Base-by-base conservation (phyloP, 2,113 vertebrate genomes). In the Jacana jacana region DNA sequence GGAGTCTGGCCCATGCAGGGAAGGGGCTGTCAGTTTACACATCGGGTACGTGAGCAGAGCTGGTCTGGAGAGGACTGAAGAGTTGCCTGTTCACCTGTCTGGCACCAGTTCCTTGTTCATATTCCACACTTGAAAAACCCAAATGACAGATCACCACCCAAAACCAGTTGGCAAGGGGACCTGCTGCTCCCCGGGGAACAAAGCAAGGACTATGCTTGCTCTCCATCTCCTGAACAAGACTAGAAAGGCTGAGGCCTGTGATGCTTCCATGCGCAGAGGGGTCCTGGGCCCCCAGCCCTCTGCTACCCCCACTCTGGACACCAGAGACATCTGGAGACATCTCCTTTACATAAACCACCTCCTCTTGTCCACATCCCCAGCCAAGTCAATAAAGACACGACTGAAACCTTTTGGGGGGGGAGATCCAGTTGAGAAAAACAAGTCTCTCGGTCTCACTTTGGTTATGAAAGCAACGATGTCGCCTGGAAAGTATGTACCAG, bases 401-500 rank as follows among this genome's bases (percentile, higher is more conserved):
- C 61, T 51, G 85, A 92, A 95, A 85, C 28, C 51, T 90, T 69
- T 3, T 57, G 57, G 72, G 35, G 17, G 64, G 88, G 70, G 39
- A 73, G 82, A 95, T 94, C 84, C 94, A 94, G 92, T 17, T 7
- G 93, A 89, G 92, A 66, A 93, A 93, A 96, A 95, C 95, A 96
- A 96, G 58, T 33, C 86, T 76, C 73, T 82, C 4, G 19, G 85
- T 93, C 96, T 83, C 88, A 37, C 64, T 14, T 7, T 19, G 55
- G 95, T 70, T 91, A 85, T 96, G 91, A 96, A 96, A 97, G 96
- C 96, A 95, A 75, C 95, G 80, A 97, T 97, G 97, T 97, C 77
- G 92, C 97, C 94, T 93, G 96, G 96, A 97, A 97, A 96, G 89
- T 92, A 97, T 97, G 97, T 89, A 97, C 91, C 91, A 90, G 80